phyloP scores from a whole-genome alignment of 2,113 vertebrate genomes.

The Brienomyrus brachyistius region DNA sequence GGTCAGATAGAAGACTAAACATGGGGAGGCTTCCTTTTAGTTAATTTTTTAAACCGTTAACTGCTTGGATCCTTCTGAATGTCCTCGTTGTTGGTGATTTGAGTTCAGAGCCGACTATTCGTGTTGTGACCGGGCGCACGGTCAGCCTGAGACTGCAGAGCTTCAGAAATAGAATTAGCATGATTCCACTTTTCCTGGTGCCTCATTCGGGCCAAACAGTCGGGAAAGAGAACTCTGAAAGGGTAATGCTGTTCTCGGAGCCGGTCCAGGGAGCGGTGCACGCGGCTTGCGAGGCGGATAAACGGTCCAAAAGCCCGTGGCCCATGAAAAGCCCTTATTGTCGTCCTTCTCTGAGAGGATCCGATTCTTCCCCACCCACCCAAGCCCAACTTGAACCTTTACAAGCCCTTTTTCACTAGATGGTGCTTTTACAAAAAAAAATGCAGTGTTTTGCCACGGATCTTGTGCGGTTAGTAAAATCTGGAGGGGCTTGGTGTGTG shows the following conservation, averaged over 20 bases:
- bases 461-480: neutral
- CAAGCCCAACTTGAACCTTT: neutral
- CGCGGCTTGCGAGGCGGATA: neutral
- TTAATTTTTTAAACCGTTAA: neutral
- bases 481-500: neutral
- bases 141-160: neutral
- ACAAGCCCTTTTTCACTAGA: neutral
- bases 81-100: neutral
- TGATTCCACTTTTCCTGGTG: neutral
- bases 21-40: neutral
- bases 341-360: neutral
- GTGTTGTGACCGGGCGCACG: neutral
- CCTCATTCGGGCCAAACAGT: neutral
- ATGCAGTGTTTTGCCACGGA: neutral
- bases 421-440: neutral
- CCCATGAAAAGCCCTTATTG: conserved; percentile 14
- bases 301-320: neutral
- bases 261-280: neutral
- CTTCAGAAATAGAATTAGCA: neutral
- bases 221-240: neutral
- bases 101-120: neutral
- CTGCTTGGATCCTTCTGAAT: neutral
- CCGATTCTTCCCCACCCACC: neutral
- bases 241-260: conserved; percentile 2
- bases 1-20: neutral